Evolutionary conservation across 2,113 vertebrate genomes (phyloP).

Genomic region (Lota lota): DNA sequence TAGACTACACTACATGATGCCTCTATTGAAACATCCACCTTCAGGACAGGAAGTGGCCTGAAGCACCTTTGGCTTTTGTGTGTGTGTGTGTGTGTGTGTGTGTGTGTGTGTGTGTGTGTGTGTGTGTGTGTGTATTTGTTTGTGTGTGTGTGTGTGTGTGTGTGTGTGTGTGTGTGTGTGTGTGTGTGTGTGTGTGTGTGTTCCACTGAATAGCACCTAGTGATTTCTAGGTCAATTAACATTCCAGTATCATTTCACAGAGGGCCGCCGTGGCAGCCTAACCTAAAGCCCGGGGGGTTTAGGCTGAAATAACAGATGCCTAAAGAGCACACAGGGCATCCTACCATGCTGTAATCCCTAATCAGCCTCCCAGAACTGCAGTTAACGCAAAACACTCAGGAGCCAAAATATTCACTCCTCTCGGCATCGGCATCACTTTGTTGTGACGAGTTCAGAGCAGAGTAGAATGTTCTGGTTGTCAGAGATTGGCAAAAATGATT

Average conservation of each 20-base stretch:
- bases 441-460: too few relatives aligned
- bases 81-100: constrained; percentile 14
- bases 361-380: constrained; percentile 27
- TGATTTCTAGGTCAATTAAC: constrained; percentile 49
- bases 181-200: too few relatives aligned
- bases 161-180: too few relatives aligned
- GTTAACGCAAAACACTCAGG: background rate
- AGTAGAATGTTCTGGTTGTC: too few relatives aligned
- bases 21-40: constrained; percentile 43
- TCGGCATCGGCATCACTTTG: too few relatives aligned
- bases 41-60: constrained; percentile 10
- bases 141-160: too few relatives aligned
- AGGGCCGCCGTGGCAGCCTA: constrained; percentile 10
- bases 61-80: constrained; percentile 10
- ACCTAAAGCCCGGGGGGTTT: constrained; percentile 21
- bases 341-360: constrained; percentile 7
- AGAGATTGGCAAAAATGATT: too few relatives aligned
- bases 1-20: constrained; percentile 9
- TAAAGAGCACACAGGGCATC: constrained; percentile 8
- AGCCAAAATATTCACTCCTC: too few relatives aligned
- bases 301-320: constrained; percentile 35
- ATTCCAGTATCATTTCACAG: constrained; percentile 52
- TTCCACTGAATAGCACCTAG: constrained; percentile 24
- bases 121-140: too few relatives aligned
- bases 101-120: background rate